phyloP scores from a whole-genome alignment of 53 echinoderm and acorn worm genomes.

The Henricia sp. region DNA sequence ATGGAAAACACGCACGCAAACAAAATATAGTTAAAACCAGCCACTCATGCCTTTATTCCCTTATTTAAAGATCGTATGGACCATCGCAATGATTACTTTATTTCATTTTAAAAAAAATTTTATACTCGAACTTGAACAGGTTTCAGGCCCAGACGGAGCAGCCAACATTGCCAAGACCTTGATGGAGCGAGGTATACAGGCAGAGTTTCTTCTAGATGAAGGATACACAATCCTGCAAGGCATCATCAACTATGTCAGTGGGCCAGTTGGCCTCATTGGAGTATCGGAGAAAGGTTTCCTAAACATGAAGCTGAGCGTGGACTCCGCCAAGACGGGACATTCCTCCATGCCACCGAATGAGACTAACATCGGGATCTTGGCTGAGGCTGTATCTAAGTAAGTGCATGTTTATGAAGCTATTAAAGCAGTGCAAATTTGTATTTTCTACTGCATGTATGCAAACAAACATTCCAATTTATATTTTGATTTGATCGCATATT shows the following conservation, averaged over 20 bases:
- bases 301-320: conserved; percentile 70
- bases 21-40: no score
- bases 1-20: no score
- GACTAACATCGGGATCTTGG: conserved; percentile 81
- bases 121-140: no score
- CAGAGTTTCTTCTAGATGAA: conserved; percentile 91
- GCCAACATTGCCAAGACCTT: conserved; percentile 60
- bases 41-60: no score
- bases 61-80: no score
- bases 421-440: not conserved
- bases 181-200: conserved; percentile 49
- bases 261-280: conserved; percentile 72
- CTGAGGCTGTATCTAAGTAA: conserved; percentile 58
- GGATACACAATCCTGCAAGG: conserved; percentile 71
- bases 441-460: no score
- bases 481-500: not conserved
- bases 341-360: conserved; percentile 92
- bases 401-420: not conserved
- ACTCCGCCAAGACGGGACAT: conserved; percentile 81
- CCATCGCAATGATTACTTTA: no score
- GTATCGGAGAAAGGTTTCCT: conserved; percentile 88
- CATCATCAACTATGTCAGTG: conserved; percentile 58
- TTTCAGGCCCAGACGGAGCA: conserved; percentile 74
- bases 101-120: no score
- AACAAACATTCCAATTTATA: no score